These are phyloP conservation scores for Chlorops oryzae DNA, from an alignment of 1,140 invertebrate genomes.

Conservation along the genomic window DNA sequence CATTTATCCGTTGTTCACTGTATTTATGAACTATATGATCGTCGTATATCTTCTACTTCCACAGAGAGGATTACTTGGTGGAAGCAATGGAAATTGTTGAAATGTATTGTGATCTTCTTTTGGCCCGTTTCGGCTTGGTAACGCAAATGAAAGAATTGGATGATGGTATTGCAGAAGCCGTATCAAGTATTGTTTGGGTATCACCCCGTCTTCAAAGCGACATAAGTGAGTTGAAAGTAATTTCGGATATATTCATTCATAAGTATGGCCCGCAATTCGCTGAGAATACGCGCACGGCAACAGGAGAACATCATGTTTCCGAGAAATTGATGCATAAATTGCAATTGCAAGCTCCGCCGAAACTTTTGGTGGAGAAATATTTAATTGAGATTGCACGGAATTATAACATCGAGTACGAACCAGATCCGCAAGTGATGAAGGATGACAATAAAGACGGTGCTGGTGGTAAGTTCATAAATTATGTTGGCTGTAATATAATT, in stretches of 20 bases:
- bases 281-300: slow-evolving; percentile 74
- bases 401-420: slow-evolving; percentile 86
- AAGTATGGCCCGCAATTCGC: slow-evolving; percentile 96
- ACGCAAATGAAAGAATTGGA: slow-evolving; percentile 97
- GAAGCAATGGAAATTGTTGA: slow-evolving; percentile 99
- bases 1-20: background rate
- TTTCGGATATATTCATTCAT: slow-evolving; percentile 79
- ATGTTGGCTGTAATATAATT: too few relatives aligned
- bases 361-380: slow-evolving; percentile 92
- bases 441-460: slow-evolving; percentile 61
- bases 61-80: slow-evolving; percentile 94
- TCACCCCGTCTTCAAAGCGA: slow-evolving; percentile 82
- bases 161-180: slow-evolving; percentile 90
- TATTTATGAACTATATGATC: background rate
- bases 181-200: slow-evolving; percentile 95
- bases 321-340: slow-evolving; percentile 95
- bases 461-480: too few relatives aligned
- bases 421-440: slow-evolving; percentile 86
- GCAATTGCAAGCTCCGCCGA: slow-evolving; percentile 91
- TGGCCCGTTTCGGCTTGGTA: slow-evolving; percentile 94
- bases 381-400: slow-evolving; percentile 94
- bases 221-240: slow-evolving; percentile 65
- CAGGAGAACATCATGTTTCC: slow-evolving; percentile 69
- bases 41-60: background rate
- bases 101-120: slow-evolving; percentile 98